Conservation (phyloP, 2,797 vertebrate genomes). For the Apodemus agrarius region DNA sequence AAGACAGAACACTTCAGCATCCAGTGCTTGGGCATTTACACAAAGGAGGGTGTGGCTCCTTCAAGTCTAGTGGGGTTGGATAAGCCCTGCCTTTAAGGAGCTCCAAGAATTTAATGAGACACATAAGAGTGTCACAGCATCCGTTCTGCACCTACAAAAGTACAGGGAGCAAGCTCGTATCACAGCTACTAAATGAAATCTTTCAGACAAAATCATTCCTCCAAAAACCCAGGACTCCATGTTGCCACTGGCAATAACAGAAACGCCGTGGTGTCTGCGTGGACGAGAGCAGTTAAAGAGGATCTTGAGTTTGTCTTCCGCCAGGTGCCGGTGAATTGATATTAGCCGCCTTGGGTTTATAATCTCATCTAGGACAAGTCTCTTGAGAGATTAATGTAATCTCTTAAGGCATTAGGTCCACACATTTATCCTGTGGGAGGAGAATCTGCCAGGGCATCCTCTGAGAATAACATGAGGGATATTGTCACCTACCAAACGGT, state of each 20-base stretch:
- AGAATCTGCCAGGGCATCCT: background rate
- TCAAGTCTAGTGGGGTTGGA: background rate
- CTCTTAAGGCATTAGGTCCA: background rate
- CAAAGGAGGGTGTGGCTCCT: background rate
- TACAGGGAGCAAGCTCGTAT: background rate
- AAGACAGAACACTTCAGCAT: background rate
- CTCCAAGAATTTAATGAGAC: background rate
- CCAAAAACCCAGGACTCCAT: background rate
- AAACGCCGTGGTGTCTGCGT: background rate
- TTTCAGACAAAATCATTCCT: constrained; percentile 6
- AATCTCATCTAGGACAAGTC: background rate
- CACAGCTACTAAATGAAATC: background rate
- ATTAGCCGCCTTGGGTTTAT: background rate
- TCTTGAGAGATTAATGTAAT: constrained; percentile 6
- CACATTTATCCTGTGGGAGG: background rate
- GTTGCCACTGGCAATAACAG: background rate
- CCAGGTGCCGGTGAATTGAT: background rate
- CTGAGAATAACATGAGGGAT: background rate
- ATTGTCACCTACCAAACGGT: background rate
- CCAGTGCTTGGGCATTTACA: background rate
- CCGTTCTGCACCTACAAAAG: background rate
- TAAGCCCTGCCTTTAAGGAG: background rate
- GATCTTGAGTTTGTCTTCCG: background rate
- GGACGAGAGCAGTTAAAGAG: background rate
- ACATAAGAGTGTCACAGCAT: background rate